These are phyloP conservation scores for Butorides virescens DNA, from an alignment of 2,113 vertebrate genomes.

Conservation along the genomic window DNA sequence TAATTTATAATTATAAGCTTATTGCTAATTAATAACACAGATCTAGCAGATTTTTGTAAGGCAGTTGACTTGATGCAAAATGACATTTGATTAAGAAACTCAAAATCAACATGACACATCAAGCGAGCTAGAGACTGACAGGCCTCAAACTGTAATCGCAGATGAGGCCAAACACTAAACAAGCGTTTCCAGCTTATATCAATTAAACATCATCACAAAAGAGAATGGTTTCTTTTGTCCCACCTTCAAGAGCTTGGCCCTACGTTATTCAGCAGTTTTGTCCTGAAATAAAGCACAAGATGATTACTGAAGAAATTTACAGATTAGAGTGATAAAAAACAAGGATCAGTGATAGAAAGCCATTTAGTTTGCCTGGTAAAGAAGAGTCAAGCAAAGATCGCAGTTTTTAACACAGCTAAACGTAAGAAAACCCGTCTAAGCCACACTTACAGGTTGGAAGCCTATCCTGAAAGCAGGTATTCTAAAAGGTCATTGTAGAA, in stretches of 20 bases:
- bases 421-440: slow-evolving; percentile 23
- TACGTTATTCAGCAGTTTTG: not conserved
- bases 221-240: not conserved
- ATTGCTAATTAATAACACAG: slow-evolving; percentile 31
- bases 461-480: not conserved
- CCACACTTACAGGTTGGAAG: not conserved
- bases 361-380: slow-evolving; percentile 15
- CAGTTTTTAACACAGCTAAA: slow-evolving; percentile 44
- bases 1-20: slow-evolving; percentile 5
- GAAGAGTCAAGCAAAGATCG: slow-evolving; percentile 21
- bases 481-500: slow-evolving; percentile 12
- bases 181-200: slow-evolving; percentile 35
- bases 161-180: slow-evolving; percentile 30
- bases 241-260: slow-evolving; percentile 16
- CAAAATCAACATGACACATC: slow-evolving; percentile 58
- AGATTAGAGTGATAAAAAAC: slow-evolving; percentile 25
- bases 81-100: slow-evolving; percentile 59
- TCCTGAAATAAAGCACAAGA: not conserved
- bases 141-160: slow-evolving; percentile 32
- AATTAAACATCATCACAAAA: slow-evolving; percentile 49
- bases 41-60: slow-evolving; percentile 9
- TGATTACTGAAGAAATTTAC: slow-evolving; percentile 44
- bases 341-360: slow-evolving; percentile 9
- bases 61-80: slow-evolving; percentile 42
- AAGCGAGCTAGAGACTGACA: slow-evolving; percentile 25